A percentile compares a stretch with the other conserved stretches of the same genome.
phyloP scores from a whole-genome alignment of 2,113 vertebrate genomes.

The Tachycineta bicolor region DNA sequence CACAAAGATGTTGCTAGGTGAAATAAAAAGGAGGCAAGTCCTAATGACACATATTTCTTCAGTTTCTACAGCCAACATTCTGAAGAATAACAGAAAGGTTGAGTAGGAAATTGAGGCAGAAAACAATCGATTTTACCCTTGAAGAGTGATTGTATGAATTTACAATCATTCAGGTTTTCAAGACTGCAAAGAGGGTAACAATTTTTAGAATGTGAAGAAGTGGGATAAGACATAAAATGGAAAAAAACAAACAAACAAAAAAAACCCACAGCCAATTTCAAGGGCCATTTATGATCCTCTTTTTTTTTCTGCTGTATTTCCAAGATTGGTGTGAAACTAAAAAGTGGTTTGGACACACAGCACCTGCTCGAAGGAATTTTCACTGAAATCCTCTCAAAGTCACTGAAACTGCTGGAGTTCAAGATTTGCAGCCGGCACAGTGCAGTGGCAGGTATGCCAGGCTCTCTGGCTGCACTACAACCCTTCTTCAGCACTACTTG shows the following conservation, averaged over 20 bases:
- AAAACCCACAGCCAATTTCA: background rate
- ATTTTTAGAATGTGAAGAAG: background rate
- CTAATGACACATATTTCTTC: background rate
- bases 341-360: background rate
- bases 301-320: background rate
- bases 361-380: background rate
- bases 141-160: background rate
- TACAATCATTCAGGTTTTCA: background rate
- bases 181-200: background rate
- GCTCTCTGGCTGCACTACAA: rapidly evolving
- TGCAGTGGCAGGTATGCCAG: background rate
- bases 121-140: background rate
- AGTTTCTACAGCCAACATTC: background rate
- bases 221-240: background rate
- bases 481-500: background rate
- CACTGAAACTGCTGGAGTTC: background rate
- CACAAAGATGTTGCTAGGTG: background rate
- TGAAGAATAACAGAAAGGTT: background rate
- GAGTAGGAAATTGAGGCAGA: background rate
- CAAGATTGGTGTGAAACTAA: background rate
- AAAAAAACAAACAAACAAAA: background rate
- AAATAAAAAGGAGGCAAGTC: background rate
- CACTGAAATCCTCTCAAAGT: background rate
- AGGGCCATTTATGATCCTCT: background rate
- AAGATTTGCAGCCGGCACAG: background rate